These are phyloP conservation scores for Cynopterus sphinx DNA, from an alignment of 2,797 vertebrate genomes.

Conservation along the genomic window DNA sequence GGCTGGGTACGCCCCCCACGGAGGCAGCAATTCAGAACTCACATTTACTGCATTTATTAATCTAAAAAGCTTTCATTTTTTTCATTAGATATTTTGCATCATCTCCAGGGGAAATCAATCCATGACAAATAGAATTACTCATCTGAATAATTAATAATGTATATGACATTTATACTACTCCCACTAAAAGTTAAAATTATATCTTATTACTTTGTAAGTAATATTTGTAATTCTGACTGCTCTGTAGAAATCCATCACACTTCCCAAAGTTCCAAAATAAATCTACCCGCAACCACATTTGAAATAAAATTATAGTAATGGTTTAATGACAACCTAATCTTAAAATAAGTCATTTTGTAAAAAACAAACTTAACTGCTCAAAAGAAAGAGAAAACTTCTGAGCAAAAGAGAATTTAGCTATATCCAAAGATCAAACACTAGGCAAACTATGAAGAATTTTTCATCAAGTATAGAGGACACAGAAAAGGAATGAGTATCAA, in stretches of 20 bases:
- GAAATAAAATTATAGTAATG: background rate
- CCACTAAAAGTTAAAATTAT: slow-evolving; percentile 64
- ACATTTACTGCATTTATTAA: background rate
- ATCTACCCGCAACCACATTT: background rate
- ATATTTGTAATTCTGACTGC: slow-evolving; percentile 29
- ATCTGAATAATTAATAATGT: slow-evolving; percentile 41
- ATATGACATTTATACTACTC: slow-evolving; percentile 61
- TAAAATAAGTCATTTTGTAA: background rate
- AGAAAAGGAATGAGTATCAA: background rate
- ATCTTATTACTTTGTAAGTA: slow-evolving; percentile 27
- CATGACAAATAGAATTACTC: slow-evolving; percentile 58
- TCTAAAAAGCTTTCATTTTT: background rate
- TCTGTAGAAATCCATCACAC: background rate
- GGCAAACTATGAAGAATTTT: background rate
- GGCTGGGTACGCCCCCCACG: background rate
- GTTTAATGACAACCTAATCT: background rate
- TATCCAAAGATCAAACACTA: background rate
- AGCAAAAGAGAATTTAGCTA: slow-evolving; percentile 8
- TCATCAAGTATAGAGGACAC: background rate
- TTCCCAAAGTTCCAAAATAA: slow-evolving; percentile 42
- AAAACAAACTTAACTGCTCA: background rate
- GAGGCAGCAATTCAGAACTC: background rate
- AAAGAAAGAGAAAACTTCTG: background rate
- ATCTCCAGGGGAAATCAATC: slow-evolving; percentile 34
- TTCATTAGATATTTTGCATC: background rate